Base-by-base conservation (phyloP, 2,797 vertebrate species). In the Periparus ater region DNA sequence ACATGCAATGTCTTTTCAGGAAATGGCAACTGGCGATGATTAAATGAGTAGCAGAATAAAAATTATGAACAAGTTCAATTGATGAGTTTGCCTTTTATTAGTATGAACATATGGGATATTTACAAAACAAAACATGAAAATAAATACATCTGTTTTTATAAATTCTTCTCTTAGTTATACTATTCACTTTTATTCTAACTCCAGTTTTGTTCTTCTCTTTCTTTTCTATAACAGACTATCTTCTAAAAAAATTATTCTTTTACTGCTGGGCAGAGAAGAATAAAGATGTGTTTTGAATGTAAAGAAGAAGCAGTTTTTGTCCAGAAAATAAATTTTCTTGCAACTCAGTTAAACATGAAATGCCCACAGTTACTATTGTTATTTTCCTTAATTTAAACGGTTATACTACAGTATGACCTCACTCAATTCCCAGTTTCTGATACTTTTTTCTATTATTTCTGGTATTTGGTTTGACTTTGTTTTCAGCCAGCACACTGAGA, bases 121-220 rank as follows among this genome's bases (percentile, higher is more conserved):
- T 91, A 72, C 21, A 78, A 94, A 95, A 75, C n/a, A 61, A 62
- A 91, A n/a, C 17, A 32, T 57, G 22, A 75, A 85, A 91, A 86
- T 38, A 77, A 92, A 73, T 30, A 12, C 15, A 23, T 73, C 23
- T 27, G 20, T 2, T 80, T 50, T 75, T 48, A 68, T 32, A 68
- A 81, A 48, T 80, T 87, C 7, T 75, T 25, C 66, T 85, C 34
- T 55, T 65, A 70, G 18, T 40, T 81, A 45, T 34, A 72, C 47
- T 3, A 11, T 29, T 83, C 17, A n/a, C 3, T 70, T 73, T 65
- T 88, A 42, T 75, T 76, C 50, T 73, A 42, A 73, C 19, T 50
- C 17, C 26, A 57, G 30, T 32, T 58, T 81, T 58, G 18, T 75
- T 86, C 42, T 50, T 54, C 10, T 38, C 36, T 79, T 88, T 51